Base-by-base conservation (phyloP, 2,888 invertebrate species). In the Caradrina clavipalpis region DNA sequence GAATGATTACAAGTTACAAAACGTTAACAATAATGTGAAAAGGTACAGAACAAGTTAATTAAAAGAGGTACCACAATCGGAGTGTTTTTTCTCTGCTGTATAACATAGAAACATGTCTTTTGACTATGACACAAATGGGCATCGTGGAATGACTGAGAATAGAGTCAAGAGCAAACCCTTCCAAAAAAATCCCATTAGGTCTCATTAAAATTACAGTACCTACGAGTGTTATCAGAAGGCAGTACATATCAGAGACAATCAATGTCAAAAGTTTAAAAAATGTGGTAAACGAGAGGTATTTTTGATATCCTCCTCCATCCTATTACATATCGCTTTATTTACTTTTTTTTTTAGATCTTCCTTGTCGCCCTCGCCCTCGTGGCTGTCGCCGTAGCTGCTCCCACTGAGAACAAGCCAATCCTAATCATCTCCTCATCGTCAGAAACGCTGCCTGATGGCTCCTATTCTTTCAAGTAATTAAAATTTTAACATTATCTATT, bases 361-460 rank as follows among this genome's bases (percentile, higher is more conserved):
- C 75, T 88, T 42, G 91, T 89, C 77, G 90, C 88, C 59, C 84
- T 93, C 63, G 93, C 93, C 81, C 82, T 94, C 15, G 91, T 91
- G 89, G 94, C 93, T 56, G 72, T 88, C 72, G 91, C 86, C 53
- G 81, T 81, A 56, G 92, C 94, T 67, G 89, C 86, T 47, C 90
- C 91, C n/a, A 81, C 68, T 1, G 88, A 83, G 0, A 69, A 75
- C 17, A 86, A 87, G 57, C 78, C 76, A 0, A 6, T 39, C 6
- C 72, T 87, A 78, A 92, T 92, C 81, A 13, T 95, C n/a, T 88
- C 87, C 47, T 89, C 1, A 83, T 85, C 0, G 17, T 91, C 82
- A 77, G 81, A 90, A 0, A 86, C 87, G 64, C 15, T 84, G 0
- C 93, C 95, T 42, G 90, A 93, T 0, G 95, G 95, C 11, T 71